Evolutionary conservation across 1,140 invertebrate genomes (phyloP).

Genomic region (Drosophila murphyi): DNA sequence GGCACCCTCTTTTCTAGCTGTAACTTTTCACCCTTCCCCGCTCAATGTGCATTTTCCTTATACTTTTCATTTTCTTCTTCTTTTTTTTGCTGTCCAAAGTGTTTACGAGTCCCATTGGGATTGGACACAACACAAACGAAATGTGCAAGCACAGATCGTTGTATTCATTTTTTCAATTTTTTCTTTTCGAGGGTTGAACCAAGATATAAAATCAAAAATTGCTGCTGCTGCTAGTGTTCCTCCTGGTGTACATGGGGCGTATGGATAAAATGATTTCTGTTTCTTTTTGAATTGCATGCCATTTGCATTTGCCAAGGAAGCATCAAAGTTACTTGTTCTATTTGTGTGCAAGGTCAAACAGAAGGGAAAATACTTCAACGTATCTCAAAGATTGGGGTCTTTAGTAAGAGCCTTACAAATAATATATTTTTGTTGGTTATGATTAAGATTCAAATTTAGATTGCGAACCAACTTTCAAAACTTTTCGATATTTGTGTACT

Average conservation of each 20-base stretch:
- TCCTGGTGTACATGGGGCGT: conserved; percentile 36
- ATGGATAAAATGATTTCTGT: conserved; percentile 73
- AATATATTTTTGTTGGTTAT: background rate
- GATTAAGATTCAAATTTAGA: too few relatives aligned
- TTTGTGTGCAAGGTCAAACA: conserved; percentile 42
- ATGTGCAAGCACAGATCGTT: conserved; percentile 77
- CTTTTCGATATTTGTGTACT: background rate
- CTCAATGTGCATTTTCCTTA: conserved; percentile 44
- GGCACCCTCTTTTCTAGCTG: conserved; percentile 16
- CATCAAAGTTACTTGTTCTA: conserved; percentile 43
- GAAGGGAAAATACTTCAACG: background rate
- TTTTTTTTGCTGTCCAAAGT: conserved; percentile 56
- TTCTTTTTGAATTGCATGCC: conserved; percentile 55
- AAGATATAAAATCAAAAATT: conserved; percentile 72
- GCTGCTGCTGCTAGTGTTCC: conserved; percentile 34
- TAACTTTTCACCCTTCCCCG: conserved; percentile 49
- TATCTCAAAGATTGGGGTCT: background rate
- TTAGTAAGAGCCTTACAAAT: background rate
- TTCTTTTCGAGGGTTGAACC: conserved; percentile 36
- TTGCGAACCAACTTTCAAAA: background rate
- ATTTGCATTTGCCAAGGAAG: conserved; percentile 49
- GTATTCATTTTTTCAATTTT: conserved; percentile 16
- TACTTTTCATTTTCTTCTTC: too few relatives aligned
- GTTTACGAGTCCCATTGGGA: conserved; percentile 75
- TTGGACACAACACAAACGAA: conserved; percentile 68